A percentile compares a stretch with the other conserved stretches of the same genome.
These are phyloP conservation scores for Hyppa rectilinea DNA, from an alignment of 2,888 invertebrate species.

Conservation along the genomic window DNA sequence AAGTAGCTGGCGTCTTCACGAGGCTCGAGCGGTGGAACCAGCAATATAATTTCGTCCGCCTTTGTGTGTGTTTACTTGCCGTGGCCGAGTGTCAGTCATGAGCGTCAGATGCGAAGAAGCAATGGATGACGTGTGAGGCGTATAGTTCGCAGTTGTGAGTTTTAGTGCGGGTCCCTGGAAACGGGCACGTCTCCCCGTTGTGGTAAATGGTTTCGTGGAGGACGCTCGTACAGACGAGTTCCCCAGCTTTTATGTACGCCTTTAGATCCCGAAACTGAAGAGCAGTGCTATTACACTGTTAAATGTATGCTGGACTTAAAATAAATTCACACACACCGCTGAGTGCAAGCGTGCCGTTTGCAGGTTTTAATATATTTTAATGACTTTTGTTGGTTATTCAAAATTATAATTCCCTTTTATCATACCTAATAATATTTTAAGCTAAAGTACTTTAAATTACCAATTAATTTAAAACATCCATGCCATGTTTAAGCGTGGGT, in stretches of 20 bases:
- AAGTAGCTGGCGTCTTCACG: constrained; percentile 73
- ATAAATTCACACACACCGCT: constrained; percentile 44
- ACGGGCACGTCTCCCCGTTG: constrained; percentile 65
- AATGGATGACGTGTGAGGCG: constrained; percentile 63
- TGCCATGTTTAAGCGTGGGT: background rate
- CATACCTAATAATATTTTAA: background rate
- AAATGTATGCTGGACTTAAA: constrained; percentile 47
- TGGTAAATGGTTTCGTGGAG: constrained; percentile 75
- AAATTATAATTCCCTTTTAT: background rate
- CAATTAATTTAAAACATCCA: background rate
- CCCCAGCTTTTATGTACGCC: constrained; percentile 66
- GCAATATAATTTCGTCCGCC: constrained; percentile 53
- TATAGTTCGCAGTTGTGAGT: constrained; percentile 50
- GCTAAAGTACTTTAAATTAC: background rate
- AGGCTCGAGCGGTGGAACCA: constrained; percentile 61
- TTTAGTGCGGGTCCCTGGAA: constrained; percentile 64
- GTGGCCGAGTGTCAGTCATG: constrained; percentile 20
- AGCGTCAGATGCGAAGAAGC: constrained; percentile 54
- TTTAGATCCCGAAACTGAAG: constrained; percentile 63
- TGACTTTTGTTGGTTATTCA: constrained; percentile 6
- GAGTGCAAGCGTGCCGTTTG: constrained; percentile 27
- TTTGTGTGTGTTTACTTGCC: constrained; percentile 59
- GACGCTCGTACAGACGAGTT: constrained; percentile 70
- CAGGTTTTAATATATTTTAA: constrained; percentile 39
- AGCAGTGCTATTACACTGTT: constrained; percentile 46